These are phyloP conservation scores for Sorex araneus DNA, from an alignment of 2,113 vertebrate species.

Conservation along the genomic window DNA sequence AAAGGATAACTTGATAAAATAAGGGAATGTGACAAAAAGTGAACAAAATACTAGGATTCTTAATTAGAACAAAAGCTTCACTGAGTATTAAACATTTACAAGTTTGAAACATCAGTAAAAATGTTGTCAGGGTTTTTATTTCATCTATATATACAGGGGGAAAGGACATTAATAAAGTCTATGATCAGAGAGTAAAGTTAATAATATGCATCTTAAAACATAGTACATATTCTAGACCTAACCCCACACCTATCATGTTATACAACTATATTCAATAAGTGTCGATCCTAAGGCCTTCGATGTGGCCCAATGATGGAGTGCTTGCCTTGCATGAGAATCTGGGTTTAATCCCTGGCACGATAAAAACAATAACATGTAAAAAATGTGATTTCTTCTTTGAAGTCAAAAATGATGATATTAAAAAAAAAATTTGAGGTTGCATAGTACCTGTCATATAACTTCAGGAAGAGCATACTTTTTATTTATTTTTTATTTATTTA, in stretches of 20 bases:
- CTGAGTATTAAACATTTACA: neutral
- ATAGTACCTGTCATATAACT: constrained; percentile 1
- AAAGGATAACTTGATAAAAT: neutral
- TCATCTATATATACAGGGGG: neutral
- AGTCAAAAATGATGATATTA: neutral
- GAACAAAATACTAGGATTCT: neutral
- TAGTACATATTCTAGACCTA: neutral
- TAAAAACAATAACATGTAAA: too few species aligned
- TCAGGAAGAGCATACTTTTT: neutral
- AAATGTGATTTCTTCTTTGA: neutral
- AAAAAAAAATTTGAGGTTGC: neutral
- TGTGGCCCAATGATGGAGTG: too few species aligned
- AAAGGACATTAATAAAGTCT: neutral
- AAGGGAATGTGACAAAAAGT: neutral
- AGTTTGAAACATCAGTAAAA: constrained; percentile 52
- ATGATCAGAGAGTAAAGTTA: constrained; percentile 3
- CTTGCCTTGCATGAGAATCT: too few species aligned
- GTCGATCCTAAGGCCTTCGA: neutral
- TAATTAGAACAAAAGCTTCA: neutral
- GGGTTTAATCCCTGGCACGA: too few species aligned
- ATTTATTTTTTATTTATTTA: too few species aligned
- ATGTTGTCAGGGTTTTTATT: neutral
- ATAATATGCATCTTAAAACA: constrained; percentile 2
- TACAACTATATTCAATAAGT: constrained; percentile 27
- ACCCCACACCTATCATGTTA: neutral